Conservation (phyloP, 2,888 invertebrate genomes). For the Pecten maximus region DNA sequence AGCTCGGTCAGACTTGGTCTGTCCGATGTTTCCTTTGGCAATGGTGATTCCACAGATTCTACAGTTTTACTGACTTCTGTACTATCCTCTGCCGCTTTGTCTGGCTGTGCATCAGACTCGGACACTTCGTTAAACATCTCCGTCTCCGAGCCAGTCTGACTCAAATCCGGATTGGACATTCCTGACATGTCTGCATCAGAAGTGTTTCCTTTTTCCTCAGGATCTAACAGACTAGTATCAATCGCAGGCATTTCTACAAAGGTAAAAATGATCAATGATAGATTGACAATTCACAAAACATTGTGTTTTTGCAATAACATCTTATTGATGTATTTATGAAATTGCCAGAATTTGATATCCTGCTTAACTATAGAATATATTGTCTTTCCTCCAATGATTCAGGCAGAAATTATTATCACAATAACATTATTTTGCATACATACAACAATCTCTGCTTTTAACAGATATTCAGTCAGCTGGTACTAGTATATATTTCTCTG, state of each 20-base stretch:
- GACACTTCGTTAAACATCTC: constrained; percentile 9
- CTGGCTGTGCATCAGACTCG: not conserved
- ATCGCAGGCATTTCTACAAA: not conserved
- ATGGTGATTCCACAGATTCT: constrained; percentile 3
- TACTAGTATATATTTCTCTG: too few species aligned
- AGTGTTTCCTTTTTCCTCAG: not conserved
- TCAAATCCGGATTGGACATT: not conserved
- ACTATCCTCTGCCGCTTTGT: constrained; percentile 38
- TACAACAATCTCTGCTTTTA: too few species aligned
- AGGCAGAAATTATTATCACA: too few species aligned
- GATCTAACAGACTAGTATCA: not conserved
- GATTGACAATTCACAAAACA: not conserved
- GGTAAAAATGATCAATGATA: not conserved
- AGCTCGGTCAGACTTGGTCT: constrained; percentile 15
- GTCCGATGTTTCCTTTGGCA: constrained; percentile 26
- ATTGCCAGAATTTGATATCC: too few species aligned
- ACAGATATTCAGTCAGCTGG: too few species aligned
- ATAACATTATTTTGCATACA: too few species aligned
- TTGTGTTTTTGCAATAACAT: too few species aligned
- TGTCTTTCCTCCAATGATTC: too few species aligned
- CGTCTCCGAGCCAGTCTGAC: not conserved
- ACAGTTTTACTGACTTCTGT: constrained; percentile 37
- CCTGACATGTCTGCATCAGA: constrained; percentile 23
- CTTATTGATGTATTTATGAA: too few species aligned
- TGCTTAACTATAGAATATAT: too few species aligned